Conservation (phyloP, 2,113 vertebrate species). For the Nannospalax galili region DNA sequence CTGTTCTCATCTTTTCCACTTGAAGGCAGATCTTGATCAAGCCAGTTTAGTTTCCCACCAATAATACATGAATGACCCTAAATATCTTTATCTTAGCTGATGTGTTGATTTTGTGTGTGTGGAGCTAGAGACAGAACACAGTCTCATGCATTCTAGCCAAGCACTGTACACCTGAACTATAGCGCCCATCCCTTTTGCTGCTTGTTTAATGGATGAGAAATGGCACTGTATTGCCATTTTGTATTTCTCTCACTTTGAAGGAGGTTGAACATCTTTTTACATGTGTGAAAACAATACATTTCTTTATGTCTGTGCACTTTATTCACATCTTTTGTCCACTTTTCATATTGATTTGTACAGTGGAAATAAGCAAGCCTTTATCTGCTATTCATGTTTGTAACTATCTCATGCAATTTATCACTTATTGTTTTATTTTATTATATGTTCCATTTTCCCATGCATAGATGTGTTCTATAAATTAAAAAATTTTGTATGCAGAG, state of each 20-base stretch:
- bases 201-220: background rate
- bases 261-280: conserved; percentile 28
- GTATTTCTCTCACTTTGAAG: background rate
- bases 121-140: no score
- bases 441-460: no score
- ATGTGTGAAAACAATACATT: background rate
- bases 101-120: background rate
- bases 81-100: background rate
- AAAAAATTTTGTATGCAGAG: no score
- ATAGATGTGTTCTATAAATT: no score
- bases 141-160: no score
- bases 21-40: background rate
- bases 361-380: background rate
- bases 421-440: background rate
- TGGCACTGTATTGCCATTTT: background rate
- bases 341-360: background rate
- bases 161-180: no score
- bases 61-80: background rate
- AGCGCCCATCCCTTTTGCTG: no score
- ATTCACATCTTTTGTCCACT: background rate
- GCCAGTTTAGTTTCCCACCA: background rate
- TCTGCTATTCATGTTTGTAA: conserved; percentile 3
- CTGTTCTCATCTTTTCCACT: background rate
- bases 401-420: background rate
- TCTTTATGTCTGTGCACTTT: background rate